Base-by-base conservation (phyloP, 2,797 vertebrate species). In the Cirrhinus mrigala region DNA sequence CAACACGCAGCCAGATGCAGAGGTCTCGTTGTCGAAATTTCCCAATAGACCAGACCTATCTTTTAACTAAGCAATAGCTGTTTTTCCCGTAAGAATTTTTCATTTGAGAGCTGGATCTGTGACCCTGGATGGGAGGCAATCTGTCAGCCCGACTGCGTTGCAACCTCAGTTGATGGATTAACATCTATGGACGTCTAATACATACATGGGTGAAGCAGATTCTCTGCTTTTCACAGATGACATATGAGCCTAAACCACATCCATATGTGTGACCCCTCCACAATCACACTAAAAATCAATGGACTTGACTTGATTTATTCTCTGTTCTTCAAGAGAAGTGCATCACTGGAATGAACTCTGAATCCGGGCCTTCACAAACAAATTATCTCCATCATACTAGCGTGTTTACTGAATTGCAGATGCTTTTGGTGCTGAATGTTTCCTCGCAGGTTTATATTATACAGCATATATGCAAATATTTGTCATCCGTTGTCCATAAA, bases 1-100 rank as follows among this genome's bases (percentile, higher is more conserved):
- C 79, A 86, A 71, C 58, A 66, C 18, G 22, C 69, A 77, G 29
- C 66, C 81, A 87, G 89, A 87, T 84, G 88, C 87, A 83, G 15
- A 66, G 73, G 54, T 73, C 54, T 79, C 69, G 15, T 27, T n/a
- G 68, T 27, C 1, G 3, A 64, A 37, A 37, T 81, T 54, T 81
- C 52, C 73, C 71, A 16, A 27, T 40, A 66, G 71, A 83, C 60
- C 71, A 66, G 81, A 52, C 71, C 81, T n/a, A 66, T 54, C 70
- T 62, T 83, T 73, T 82, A 82, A 60, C 29, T 56, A 73, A 60
- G 69, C 24, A 82, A 50, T 58, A 74, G 54, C 40, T 24, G 18
- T 70, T 50, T 50, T 56, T 76, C 12, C 14, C n/a, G 33, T 29
- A 62, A 60, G 40, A 60, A 60, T 33, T 52, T n/a, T 60, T 74